Evolutionary conservation across 92 coral and sea anemone genomes (phyloP).

Genomic region (Bergia sp.): DNA sequence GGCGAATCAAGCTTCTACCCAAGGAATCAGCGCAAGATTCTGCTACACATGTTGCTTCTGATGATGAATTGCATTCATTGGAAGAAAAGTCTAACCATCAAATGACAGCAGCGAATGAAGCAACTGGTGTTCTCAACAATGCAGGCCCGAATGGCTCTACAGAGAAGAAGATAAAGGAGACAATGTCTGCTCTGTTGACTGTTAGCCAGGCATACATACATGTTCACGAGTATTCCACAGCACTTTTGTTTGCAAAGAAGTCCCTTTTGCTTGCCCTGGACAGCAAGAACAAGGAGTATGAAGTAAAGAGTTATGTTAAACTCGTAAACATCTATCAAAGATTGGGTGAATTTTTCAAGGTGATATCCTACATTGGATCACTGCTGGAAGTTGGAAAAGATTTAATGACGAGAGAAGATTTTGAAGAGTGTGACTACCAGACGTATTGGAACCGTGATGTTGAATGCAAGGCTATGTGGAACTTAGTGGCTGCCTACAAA

Average conservation of each 20-base stretch:
- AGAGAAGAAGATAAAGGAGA: slow-evolving; percentile 4
- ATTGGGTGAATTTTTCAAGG: slow-evolving; percentile 70
- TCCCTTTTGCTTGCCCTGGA: slow-evolving; percentile 71
- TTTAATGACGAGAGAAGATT: slow-evolving; percentile 40
- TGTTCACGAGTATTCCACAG: slow-evolving; percentile 52
- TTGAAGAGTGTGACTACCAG: slow-evolving; percentile 18
- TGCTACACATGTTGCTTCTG: not conserved
- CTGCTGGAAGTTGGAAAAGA: slow-evolving; percentile 83
- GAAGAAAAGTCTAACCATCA: not conserved
- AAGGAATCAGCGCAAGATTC: not conserved
- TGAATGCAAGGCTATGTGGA: slow-evolving; percentile 85
- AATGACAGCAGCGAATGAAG: not conserved
- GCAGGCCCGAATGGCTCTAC: not conserved
- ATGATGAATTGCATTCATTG: not conserved
- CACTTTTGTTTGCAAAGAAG: slow-evolving; percentile 58
- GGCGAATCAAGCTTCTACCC: slow-evolving; percentile 7
- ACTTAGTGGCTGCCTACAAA: slow-evolving; percentile 77
- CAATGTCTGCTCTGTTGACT: slow-evolving; percentile 71
- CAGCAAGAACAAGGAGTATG: slow-evolving; percentile 66
- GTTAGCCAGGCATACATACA: slow-evolving; percentile 63
- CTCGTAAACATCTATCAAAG: slow-evolving; percentile 80
- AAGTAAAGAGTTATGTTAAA: slow-evolving; percentile 71
- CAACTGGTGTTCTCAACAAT: not conserved
- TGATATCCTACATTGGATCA: slow-evolving; percentile 78
- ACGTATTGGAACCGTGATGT: slow-evolving; percentile 71